phyloP scores from a whole-genome alignment of 2,797 vertebrate genomes.

The Hippocampus kuda region DNA sequence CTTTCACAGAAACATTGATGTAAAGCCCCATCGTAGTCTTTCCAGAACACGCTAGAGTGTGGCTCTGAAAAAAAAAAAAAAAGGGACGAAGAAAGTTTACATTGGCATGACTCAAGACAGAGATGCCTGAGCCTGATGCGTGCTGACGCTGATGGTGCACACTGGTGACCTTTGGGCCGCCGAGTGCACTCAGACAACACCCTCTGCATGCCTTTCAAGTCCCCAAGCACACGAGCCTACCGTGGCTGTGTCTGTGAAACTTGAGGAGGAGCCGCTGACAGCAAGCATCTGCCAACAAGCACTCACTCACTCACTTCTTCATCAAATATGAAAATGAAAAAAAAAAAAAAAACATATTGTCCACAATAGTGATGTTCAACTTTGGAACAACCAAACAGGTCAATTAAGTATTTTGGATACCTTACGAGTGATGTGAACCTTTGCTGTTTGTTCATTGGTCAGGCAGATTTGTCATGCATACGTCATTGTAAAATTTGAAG shows the following conservation, averaged over 20 bases:
- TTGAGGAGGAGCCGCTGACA: conserved; percentile 52
- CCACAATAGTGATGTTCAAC: background rate
- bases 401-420: background rate
- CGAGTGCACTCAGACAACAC: conserved; percentile 62
- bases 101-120: conserved; percentile 47
- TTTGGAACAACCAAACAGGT: background rate
- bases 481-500: no score
- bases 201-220: conserved; percentile 68
- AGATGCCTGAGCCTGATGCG: conserved; percentile 58
- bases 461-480: no score
- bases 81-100: conserved; percentile 9
- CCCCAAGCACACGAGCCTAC: conserved; percentile 64
- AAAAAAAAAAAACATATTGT: background rate
- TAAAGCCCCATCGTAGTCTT: conserved; percentile 7
- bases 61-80: conserved; percentile 1
- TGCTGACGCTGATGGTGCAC: conserved; percentile 61
- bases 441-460: no score
- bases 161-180: conserved; percentile 56
- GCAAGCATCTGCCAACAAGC: conserved; percentile 62
- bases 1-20: background rate
- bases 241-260: conserved; percentile 67
- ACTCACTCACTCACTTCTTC: background rate
- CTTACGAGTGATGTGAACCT: background rate
- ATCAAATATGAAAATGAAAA: conserved; percentile 2
- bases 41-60: background rate